These are phyloP conservation scores for Bergia sp. DNA, from an alignment of 92 coral and sea anemone species.

Conservation along the genomic window DNA sequence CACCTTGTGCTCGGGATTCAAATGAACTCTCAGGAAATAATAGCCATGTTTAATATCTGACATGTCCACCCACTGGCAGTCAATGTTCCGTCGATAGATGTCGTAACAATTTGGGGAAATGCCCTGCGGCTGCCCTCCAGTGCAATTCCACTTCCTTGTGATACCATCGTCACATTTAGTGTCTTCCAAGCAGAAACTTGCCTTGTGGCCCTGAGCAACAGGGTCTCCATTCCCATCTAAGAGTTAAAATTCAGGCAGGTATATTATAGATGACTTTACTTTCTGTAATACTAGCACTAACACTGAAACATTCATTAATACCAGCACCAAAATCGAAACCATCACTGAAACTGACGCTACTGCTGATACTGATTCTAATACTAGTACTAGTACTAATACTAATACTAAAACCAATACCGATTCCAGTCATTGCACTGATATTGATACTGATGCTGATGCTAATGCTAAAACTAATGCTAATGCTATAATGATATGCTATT, in stretches of 20 bases:
- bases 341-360: too few species aligned
- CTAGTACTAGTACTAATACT: too few species aligned
- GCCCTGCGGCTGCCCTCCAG: slow-evolving; percentile 83
- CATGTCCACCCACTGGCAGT: slow-evolving; percentile 96
- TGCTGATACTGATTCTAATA: too few species aligned
- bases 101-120: slow-evolving; percentile 93
- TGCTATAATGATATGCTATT: too few species aligned
- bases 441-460: too few species aligned
- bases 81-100: slow-evolving; percentile 79
- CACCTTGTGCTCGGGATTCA: slow-evolving; percentile 83
- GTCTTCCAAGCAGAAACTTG: slow-evolving; percentile 97
- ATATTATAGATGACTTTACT: too few species aligned
- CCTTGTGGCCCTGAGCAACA: slow-evolving; percentile 89
- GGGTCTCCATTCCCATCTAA: slow-evolving; percentile 36
- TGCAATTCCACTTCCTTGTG: slow-evolving; percentile 71
- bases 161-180: slow-evolving; percentile 89
- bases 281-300: neutral
- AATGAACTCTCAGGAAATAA: slow-evolving; percentile 64
- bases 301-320: too few species aligned
- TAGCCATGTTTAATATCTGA: slow-evolving; percentile 64
- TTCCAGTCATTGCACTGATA: too few species aligned
- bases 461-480: too few species aligned
- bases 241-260: neutral
- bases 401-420: too few species aligned
- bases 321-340: too few species aligned